Evolutionary conservation across 1,140 invertebrate genomes (phyloP).

Genomic region (Scaptomyza pallida): DNA sequence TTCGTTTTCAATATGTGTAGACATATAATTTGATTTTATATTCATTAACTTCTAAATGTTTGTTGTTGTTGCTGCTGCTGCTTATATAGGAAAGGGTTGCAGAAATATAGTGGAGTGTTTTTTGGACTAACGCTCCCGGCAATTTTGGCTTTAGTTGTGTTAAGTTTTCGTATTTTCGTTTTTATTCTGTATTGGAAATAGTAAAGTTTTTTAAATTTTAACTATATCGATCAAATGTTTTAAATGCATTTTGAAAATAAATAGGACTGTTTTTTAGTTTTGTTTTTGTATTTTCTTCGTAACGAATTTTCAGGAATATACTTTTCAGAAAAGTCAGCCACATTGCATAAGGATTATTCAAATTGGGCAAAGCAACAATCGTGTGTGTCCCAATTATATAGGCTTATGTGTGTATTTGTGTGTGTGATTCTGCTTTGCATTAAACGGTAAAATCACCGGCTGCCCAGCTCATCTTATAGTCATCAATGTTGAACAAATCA

Average conservation of each 20-base stretch:
- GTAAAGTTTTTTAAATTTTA: conserved; percentile 70
- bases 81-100: conserved; percentile 66
- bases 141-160: conserved; percentile 70
- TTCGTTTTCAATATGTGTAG: conserved; percentile 18
- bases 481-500: conserved; percentile 83
- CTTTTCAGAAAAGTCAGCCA: conserved; percentile 66
- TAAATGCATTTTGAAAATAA: conserved; percentile 83
- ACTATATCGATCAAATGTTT: conserved; percentile 74
- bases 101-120: conserved; percentile 61
- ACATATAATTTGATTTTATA: conserved; percentile 14
- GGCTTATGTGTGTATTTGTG: conserved; percentile 22
- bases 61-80: conserved; percentile 50
- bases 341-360: conserved; percentile 23
- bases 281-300: conserved; percentile 42
- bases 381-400: conserved; percentile 16
- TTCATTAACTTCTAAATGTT: conserved; percentile 37
- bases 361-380: conserved; percentile 23
- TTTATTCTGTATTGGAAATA: conserved; percentile 65
- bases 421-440: conserved; percentile 36
- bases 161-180: conserved; percentile 27
- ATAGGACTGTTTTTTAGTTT: conserved; percentile 64
- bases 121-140: conserved; percentile 67
- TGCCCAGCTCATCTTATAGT: conserved; percentile 83
- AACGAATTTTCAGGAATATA: conserved; percentile 70
- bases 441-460: conserved; percentile 82